Base-by-base conservation (phyloP, 30 jellyfish, hydroid and myxozoan genomes). In the Aurelia coerulea region DNA sequence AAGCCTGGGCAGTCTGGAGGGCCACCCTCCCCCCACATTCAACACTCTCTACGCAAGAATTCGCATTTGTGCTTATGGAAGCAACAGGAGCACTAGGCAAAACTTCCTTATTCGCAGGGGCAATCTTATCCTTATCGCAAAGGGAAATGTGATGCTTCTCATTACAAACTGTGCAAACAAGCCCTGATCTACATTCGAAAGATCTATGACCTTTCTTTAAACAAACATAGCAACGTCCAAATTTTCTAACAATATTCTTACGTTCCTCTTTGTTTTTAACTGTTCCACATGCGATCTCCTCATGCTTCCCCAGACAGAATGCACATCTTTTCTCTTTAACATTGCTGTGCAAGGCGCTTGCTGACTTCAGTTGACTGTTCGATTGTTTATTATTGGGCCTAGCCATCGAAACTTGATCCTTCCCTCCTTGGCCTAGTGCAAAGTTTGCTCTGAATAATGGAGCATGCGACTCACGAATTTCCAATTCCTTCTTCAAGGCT, bases 1-100 rank as follows among this genome's bases (percentile, higher is more conserved):
- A 11, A 13, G 75, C 86, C 11, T 41, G 63, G 33, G 56, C 86
- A 12, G 86, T 76, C 31, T 76, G 76, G 15, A 76, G 86, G 17
- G 75, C 63, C 37, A 62, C 86, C 56, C 86, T 76, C 46, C 68
- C 75, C 75, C 62, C 41, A 11, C 31, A 58, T 58, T 58, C 29
- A 58, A 58, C 68, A 58, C 31, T 58, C 18, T 58, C 68, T 58
- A 58, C 68, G 68, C 68, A 58, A 15, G 68, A 58, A 18, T 18
- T 58, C 31, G 68, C 68, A 58, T 58, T 58, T 13, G 31, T 9
- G 14, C 68, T 58, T 15, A 15, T 9, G 8, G 49, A 4, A 62
- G 70, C 70, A 62, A 62, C 29, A 7, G 70, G 49, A 37, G 49
- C 49, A 37, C 49, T 37, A 37, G 49, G 49, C 49, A 37, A 37